Base-by-base conservation (phyloP, 1,140 invertebrate species). In the Micrasema longulum region DNA sequence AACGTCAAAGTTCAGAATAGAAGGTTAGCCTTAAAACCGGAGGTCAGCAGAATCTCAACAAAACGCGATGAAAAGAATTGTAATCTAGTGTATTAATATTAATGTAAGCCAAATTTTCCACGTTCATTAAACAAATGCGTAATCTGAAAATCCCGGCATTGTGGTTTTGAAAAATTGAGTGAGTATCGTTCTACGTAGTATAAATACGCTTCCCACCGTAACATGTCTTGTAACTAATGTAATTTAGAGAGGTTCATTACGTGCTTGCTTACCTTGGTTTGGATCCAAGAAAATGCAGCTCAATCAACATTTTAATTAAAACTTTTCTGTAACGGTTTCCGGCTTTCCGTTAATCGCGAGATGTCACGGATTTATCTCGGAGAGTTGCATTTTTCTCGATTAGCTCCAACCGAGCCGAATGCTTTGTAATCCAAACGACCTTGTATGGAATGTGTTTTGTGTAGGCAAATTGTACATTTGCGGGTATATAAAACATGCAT, bases 251-350 rank as follows among this genome's bases (percentile, higher is more conserved):
- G 53, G 53, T 16, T 9, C n/a, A 31, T 16, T 3, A 11, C 53
- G 16, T 14, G 14, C 53, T 18, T 11, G 31, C 31, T 57, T 14
- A 14, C 53, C 53, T 57, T 36, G 53, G 31, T 35, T 57, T 36
- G 36, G 2, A 36, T 57, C 53, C 53, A 36, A 57, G 53, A 57
- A 57, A 57, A 57, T 36, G 31, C 53, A 57, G 53, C 12, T 35
- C 53, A 18, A 57, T 0, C 31, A n/a, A 38, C 26, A 36, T 57
- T 22, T 26, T 53, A 12, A 47, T n/a, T 23, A 18, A 20, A n/a
- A 22, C 3, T 4, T 20, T 20, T 20, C 7, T 47, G 43, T 14
- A 47, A 47, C 48, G n/a, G 20, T 35, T 26, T 55, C 52, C 23
- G 12, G 52, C 22, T 55, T 26, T 55, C 14, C 52, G 26, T 55